A percentile compares a stretch with the other conserved stretches of the same genome.
Conservation (phyloP, 2,797 vertebrate species). For the Sebastes trivittatus region DNA sequence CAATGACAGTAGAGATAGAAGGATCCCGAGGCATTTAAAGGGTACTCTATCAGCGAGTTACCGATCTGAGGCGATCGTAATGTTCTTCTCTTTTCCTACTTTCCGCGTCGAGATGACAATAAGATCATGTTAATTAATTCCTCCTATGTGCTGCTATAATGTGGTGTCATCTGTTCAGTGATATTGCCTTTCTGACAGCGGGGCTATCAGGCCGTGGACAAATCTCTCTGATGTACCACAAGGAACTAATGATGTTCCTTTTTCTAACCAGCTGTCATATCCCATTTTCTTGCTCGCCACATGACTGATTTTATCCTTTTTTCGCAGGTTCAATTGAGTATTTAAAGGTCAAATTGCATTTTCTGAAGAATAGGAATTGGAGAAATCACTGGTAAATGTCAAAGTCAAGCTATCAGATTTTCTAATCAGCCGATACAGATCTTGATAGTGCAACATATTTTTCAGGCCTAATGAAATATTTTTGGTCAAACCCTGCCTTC, state of each 20-base stretch:
- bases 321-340: conserved; percentile 68
- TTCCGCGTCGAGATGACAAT: conserved; percentile 68
- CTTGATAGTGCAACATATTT: conserved; percentile 29
- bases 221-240: conserved; percentile 63
- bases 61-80: conserved; percentile 58
- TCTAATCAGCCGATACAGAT: conserved; percentile 54
- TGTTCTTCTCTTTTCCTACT: conserved; percentile 60
- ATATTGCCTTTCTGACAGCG: conserved; percentile 72
- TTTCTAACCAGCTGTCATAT: conserved; percentile 71
- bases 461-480: conserved; percentile 49
- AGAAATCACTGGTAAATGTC: conserved; percentile 66
- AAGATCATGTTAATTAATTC: conserved; percentile 78
- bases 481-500: conserved; percentile 24
- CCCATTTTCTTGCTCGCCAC: conserved; percentile 50
- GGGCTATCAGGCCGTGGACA: conserved; percentile 64
- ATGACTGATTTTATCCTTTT: conserved; percentile 68
- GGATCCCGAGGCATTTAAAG: conserved; percentile 65
- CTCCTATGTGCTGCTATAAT: conserved; percentile 67
- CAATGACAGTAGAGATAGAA: conserved; percentile 55
- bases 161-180: conserved; percentile 68
- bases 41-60: conserved; percentile 66
- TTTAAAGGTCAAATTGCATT: conserved; percentile 76
- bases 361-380: conserved; percentile 36
- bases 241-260: conserved; percentile 69
- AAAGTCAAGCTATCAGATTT: conserved; percentile 56